These are phyloP conservation scores for Dastarcus helophoroides DNA, from an alignment of 2,888 invertebrate genomes.

Conservation along the genomic window DNA sequence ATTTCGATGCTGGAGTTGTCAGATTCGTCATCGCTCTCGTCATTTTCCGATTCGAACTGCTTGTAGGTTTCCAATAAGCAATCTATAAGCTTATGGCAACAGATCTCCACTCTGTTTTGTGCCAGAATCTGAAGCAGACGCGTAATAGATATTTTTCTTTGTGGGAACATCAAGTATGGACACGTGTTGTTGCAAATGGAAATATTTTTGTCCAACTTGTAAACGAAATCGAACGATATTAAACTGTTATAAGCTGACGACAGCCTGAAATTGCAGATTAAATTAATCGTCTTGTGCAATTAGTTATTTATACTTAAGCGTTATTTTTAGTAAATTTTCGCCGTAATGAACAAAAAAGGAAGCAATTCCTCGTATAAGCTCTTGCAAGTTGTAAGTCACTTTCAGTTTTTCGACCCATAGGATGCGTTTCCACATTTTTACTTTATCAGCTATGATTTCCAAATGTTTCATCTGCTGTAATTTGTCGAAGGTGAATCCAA, in stretches of 20 bases:
- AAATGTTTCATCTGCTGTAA: slow-evolving; percentile 37
- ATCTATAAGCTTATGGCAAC: slow-evolving; percentile 59
- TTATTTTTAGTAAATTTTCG: slow-evolving; percentile 44
- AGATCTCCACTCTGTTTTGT: slow-evolving; percentile 55
- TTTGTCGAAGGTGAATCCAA: slow-evolving; percentile 42
- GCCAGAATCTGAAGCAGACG: slow-evolving; percentile 64
- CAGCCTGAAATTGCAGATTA: slow-evolving; percentile 31
- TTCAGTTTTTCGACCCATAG: slow-evolving; percentile 45
- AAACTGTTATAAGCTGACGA: slow-evolving; percentile 51
- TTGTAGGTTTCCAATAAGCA: slow-evolving; percentile 56
- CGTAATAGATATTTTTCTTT: slow-evolving; percentile 60
- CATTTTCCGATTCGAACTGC: slow-evolving; percentile 43
- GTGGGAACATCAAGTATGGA: slow-evolving; percentile 56
- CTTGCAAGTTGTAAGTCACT: slow-evolving; percentile 43
- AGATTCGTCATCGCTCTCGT: slow-evolving; percentile 40
- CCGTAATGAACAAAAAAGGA: slow-evolving; percentile 47
- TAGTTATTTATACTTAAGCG: slow-evolving; percentile 39
- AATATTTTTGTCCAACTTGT: slow-evolving; percentile 42
- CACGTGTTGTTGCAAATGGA: slow-evolving; percentile 66
- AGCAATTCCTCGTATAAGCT: slow-evolving; percentile 44
- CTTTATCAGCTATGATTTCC: slow-evolving; percentile 28
- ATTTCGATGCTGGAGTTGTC: slow-evolving; percentile 62
- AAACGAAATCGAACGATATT: slow-evolving; percentile 46
- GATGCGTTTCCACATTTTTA: slow-evolving; percentile 42
- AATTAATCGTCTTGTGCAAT: too few species aligned